A percentile compares a stretch with the other conserved stretches of the same genome.
Conservation (phyloP, 2,888 invertebrate genomes). For the Alloscopus bannaensis region DNA sequence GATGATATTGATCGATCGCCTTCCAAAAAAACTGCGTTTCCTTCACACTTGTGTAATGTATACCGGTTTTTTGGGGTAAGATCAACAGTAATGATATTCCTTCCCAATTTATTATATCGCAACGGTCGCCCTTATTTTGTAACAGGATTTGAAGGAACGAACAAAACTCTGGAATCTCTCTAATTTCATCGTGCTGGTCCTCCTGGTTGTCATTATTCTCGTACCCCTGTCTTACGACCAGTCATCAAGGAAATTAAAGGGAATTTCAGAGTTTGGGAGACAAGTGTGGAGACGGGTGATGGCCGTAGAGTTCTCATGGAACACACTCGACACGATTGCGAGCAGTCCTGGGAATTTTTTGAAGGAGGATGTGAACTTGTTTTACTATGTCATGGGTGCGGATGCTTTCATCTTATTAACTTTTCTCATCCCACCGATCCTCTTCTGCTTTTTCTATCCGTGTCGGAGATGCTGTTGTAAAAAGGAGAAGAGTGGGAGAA, state of each 20-base stretch:
- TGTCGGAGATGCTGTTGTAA: slow-evolving; percentile 33
- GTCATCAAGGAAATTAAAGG: slow-evolving; percentile 39
- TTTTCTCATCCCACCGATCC: slow-evolving; percentile 28
- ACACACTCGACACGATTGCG: slow-evolving; percentile 24
- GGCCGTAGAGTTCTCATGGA: slow-evolving; percentile 17
- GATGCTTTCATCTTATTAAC: slow-evolving; percentile 28
- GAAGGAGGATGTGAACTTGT: slow-evolving; percentile 16
- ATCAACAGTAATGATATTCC: no score
- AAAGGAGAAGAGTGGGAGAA: not conserved
- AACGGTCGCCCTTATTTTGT: no score
- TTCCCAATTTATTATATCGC: no score
- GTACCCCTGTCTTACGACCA: slow-evolving; percentile 56
- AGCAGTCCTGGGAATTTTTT: slow-evolving; percentile 29
- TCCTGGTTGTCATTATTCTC: slow-evolving; percentile 46
- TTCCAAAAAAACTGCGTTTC: no score
- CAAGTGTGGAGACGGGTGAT: slow-evolving; percentile 29
- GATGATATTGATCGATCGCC: no score
- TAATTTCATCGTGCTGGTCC: slow-evolving; percentile 54
- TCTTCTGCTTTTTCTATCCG: slow-evolving; percentile 34
- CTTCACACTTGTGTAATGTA: no score
- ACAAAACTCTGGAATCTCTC: slow-evolving; percentile 56
- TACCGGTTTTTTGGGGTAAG: no score
- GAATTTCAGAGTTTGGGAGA: slow-evolving; percentile 27
- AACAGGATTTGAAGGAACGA: slow-evolving; percentile 47
- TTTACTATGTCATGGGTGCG: slow-evolving; percentile 37